phyloP scores from a whole-genome alignment of 2,113 vertebrate species.

The Megaceryle torquata region DNA sequence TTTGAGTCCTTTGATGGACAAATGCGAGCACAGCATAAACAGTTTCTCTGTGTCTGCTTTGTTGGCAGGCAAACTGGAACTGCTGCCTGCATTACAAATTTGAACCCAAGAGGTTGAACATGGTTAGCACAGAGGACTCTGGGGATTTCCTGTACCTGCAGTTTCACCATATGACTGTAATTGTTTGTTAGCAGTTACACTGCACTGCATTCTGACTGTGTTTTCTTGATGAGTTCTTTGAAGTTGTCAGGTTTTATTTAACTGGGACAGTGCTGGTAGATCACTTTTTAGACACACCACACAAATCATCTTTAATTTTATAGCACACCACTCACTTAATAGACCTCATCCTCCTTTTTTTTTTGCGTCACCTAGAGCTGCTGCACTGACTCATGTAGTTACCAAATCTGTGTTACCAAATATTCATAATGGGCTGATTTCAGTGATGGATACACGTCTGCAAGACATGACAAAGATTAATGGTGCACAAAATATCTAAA shows the following conservation, averaged over 20 bases:
- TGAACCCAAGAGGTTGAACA: not conserved
- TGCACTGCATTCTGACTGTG: not conserved
- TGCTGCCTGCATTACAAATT: not conserved
- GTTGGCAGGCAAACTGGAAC: not conserved
- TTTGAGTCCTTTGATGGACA: not conserved
- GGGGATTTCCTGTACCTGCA: not conserved
- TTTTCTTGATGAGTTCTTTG: not conserved
- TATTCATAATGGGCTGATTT: not conserved
- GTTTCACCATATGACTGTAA: rapidly evolving
- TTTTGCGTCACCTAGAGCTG: not conserved
- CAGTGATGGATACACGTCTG: not conserved
- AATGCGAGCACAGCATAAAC: rapidly evolving
- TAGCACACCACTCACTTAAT: not conserved
- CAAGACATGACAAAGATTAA: not conserved
- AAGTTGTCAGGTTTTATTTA: not conserved
- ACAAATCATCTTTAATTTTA: not conserved
- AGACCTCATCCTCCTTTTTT: not conserved
- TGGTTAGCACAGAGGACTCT: rapidly evolving
- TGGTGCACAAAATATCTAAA: not conserved
- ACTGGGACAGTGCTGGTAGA: not conserved
- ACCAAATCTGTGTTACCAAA: not conserved
- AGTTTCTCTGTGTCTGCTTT: not conserved
- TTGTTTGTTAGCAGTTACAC: not conserved
- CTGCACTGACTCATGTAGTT: not conserved
- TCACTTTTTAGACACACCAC: not conserved